phyloP scores from a whole-genome alignment of 2,113 vertebrate species.

The Austrofundulus limnaeus region DNA sequence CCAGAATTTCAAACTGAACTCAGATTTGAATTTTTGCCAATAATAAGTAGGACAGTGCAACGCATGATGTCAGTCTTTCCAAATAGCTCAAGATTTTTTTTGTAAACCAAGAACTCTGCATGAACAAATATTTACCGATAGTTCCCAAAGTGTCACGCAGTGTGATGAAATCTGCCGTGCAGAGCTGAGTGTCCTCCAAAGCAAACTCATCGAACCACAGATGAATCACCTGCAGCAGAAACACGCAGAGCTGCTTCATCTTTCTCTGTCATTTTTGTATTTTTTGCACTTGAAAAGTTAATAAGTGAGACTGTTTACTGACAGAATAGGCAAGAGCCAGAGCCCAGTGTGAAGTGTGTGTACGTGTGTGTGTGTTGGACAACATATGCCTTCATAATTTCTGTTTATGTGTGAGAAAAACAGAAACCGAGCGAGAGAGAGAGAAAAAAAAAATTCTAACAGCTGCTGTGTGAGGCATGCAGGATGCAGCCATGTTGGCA shows the following conservation, averaged over 20 bases:
- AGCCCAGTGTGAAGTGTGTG: not conserved
- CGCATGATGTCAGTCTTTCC: not conserved
- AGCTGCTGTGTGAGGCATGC: not conserved
- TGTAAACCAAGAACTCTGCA: too few relatives aligned
- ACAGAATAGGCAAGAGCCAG: not conserved
- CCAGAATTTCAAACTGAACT: not conserved
- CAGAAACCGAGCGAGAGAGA: not conserved
- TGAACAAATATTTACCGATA: conserved; percentile 61
- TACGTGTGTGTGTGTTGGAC: not conserved
- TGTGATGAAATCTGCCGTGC: conserved; percentile 73
- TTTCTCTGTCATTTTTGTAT: not conserved
- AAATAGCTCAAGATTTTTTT: not conserved
- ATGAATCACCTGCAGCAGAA: conserved; percentile 75
- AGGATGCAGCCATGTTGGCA: conserved; percentile 22
- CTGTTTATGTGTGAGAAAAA: conserved; percentile 8
- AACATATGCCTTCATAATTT: not conserved
- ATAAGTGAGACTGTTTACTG: conserved; percentile 2
- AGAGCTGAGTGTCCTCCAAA: conserved; percentile 69
- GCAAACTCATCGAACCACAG: conserved; percentile 80
- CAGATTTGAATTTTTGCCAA: not conserved
- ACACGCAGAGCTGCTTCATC: conserved; percentile 33
- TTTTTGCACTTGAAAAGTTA: conserved; percentile 9
- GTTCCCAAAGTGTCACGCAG: conserved; percentile 70
- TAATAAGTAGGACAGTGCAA: not conserved
- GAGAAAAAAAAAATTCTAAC: not conserved